Percentiles rank a stretch among this genome's conserved stretches.
Conservation (phyloP, 1,140 invertebrate genomes). For the Ectropis grisescens region DNA sequence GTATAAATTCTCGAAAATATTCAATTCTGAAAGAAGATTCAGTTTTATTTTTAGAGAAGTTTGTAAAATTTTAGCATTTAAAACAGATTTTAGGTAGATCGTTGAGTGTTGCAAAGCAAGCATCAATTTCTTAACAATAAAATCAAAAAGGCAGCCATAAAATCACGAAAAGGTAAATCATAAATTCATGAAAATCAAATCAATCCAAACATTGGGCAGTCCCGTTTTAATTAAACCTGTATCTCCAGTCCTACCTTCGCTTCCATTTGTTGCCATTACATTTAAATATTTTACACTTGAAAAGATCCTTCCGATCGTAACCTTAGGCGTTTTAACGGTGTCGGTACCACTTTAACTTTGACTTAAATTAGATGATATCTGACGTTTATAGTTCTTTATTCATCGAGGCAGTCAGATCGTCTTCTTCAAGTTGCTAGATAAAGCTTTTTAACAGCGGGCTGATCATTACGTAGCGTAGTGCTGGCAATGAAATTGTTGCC, state of each 20-base stretch:
- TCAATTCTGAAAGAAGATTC: no score
- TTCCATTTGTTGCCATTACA: constrained; percentile 47
- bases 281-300: constrained; percentile 61
- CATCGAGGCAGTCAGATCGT: constrained; percentile 59
- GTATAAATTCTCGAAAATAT: no score
- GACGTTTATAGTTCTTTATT: constrained; percentile 67
- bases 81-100: no score
- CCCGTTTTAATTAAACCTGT: constrained; percentile 38
- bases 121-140: no score
- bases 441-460: constrained; percentile 52
- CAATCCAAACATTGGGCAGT: not conserved
- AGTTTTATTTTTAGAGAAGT: no score
- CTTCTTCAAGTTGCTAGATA: constrained; percentile 45
- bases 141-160: no score
- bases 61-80: no score
- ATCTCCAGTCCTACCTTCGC: constrained; percentile 25
- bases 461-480: constrained; percentile 46
- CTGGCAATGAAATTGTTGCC: constrained; percentile 52
- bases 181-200: no score
- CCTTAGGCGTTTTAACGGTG: constrained; percentile 1
- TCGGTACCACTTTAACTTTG: constrained; percentile 36
- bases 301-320: constrained; percentile 49
- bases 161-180: no score
- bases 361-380: constrained; percentile 68
- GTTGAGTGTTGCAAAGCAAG: no score